A percentile compares a stretch with the other conserved stretches of the same genome.
phyloP scores from a whole-genome alignment of 2,888 invertebrate genomes.

The Eulithis testata region DNA sequence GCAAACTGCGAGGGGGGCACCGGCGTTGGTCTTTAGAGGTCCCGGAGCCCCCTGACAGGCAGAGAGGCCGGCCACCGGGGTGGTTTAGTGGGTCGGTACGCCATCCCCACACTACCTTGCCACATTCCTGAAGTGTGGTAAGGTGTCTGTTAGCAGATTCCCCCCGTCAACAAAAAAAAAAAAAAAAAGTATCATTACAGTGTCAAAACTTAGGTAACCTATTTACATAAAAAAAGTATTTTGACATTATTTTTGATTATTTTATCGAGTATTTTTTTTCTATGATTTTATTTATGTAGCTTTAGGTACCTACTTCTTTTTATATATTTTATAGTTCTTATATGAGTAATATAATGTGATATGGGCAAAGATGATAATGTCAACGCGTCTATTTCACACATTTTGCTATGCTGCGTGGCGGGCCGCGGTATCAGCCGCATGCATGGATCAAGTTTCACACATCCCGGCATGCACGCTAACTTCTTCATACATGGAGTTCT shows the following conservation, averaged over 20 bases:
- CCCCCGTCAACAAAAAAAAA: background rate
- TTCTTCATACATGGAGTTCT: conserved; percentile 70
- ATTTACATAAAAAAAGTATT: background rate
- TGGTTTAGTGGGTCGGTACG: too few relatives aligned
- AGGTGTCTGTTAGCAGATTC: too few relatives aligned
- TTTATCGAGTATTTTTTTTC: background rate
- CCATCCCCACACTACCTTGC: too few relatives aligned
- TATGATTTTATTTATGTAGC: background rate
- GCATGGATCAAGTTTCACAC: conserved; percentile 55
- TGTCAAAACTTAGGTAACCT: background rate
- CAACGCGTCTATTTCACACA: conserved; percentile 64
- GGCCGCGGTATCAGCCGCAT: conserved; percentile 56
- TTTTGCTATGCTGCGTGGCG: conserved; percentile 66
- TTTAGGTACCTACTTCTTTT: background rate
- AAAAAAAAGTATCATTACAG: too few relatives aligned
- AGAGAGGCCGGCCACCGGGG: too few relatives aligned
- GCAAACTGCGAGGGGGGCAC: too few relatives aligned
- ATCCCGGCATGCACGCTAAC: conserved; percentile 74
- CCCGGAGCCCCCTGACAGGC: too few relatives aligned
- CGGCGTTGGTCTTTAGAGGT: too few relatives aligned
- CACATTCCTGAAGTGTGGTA: too few relatives aligned
- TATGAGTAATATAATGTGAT: conserved; percentile 36
- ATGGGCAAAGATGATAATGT: conserved; percentile 66
- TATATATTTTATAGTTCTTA: background rate
- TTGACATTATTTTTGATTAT: background rate